A percentile compares a stretch with the other conserved stretches of the same genome.
Conservation (phyloP, 2,888 invertebrate species). For the Elegia similella region DNA sequence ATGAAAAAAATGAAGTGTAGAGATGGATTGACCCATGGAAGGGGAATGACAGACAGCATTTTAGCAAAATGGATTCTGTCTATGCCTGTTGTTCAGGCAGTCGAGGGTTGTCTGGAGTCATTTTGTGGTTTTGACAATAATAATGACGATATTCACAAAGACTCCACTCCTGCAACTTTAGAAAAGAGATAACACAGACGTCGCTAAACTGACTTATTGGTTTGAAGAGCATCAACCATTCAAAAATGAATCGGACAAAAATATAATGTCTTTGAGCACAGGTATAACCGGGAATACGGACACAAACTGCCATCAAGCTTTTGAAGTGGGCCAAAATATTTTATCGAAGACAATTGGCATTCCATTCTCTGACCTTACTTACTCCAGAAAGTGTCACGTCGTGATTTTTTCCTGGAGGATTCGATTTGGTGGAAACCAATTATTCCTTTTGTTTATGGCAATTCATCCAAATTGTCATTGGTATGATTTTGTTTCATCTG, state of each 20-base stretch:
- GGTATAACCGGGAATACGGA: background rate
- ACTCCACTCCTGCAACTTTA: background rate
- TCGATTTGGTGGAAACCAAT: too few relatives aligned
- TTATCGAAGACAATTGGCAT: background rate
- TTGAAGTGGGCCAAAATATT: background rate
- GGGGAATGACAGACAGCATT: background rate
- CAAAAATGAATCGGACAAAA: background rate
- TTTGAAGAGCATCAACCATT: background rate
- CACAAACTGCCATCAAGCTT: background rate
- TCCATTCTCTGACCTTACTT: background rate
- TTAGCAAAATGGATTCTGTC: background rate
- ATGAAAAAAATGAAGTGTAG: too few relatives aligned
- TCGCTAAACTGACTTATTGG: background rate
- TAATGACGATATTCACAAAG: background rate
- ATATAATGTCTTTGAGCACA: background rate
- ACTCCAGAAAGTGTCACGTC: too few relatives aligned
- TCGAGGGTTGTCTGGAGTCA: background rate
- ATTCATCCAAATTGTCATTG: too few relatives aligned
- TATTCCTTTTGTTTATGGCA: too few relatives aligned
- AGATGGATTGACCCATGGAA: background rate
- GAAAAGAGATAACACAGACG: background rate
- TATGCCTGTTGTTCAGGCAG: background rate
- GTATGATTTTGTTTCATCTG: too few relatives aligned
- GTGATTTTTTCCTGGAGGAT: too few relatives aligned
- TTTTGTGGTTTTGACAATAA: background rate